phyloP scores from a whole-genome alignment of 1,140 invertebrate genomes.

The Bombus fervidus region DNA sequence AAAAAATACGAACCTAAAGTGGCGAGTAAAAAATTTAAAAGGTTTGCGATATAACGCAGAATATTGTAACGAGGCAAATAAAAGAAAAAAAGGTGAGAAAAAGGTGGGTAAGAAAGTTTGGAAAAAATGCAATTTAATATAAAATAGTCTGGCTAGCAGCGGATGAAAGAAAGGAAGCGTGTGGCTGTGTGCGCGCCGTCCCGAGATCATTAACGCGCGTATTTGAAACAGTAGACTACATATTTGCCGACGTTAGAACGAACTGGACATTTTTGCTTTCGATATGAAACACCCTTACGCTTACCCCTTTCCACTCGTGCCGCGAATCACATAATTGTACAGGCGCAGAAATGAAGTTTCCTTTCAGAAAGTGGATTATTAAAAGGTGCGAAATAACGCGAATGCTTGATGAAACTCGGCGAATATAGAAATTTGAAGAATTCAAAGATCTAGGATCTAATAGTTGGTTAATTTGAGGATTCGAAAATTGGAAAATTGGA shows the following conservation, averaged over 20 bases:
- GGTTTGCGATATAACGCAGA: background rate
- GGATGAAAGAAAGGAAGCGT: background rate
- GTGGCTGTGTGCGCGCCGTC: background rate
- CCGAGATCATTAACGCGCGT: background rate
- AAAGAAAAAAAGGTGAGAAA: background rate
- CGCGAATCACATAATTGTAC: background rate
- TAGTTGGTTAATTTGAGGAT: too few relatives aligned
- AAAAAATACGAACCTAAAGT: background rate
- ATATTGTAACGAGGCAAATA: background rate
- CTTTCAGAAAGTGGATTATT: too few relatives aligned
- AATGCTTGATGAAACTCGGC: too few relatives aligned
- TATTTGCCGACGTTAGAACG: background rate
- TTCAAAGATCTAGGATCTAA: too few relatives aligned
- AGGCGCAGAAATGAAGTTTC: too few relatives aligned
- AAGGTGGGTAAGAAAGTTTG: background rate
- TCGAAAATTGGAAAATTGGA: too few relatives aligned
- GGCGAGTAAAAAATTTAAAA: background rate
- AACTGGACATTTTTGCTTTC: background rate
- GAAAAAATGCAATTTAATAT: background rate
- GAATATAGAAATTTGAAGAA: too few relatives aligned
- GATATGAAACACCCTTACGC: too few relatives aligned
- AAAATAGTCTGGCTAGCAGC: background rate
- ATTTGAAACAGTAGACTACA: background rate
- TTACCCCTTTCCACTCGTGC: background rate
- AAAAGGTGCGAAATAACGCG: too few relatives aligned